Percentiles rank a stretch among this genome's conserved stretches.
Evolutionary conservation across 2,888 invertebrate genomes (phyloP).

Genomic region (Coelopa pilipes): DNA sequence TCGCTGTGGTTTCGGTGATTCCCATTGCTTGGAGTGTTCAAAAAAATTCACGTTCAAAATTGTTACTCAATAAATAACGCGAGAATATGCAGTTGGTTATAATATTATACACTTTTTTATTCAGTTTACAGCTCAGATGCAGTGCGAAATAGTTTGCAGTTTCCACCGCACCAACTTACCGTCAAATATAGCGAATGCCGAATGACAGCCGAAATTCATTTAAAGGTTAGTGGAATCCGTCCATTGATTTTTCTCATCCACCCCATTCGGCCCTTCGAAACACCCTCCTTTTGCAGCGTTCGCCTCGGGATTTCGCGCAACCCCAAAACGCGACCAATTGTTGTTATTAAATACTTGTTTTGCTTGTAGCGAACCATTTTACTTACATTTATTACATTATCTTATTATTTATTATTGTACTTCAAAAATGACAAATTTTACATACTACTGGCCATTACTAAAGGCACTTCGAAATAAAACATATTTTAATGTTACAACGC

Average conservation of each 20-base stretch:
- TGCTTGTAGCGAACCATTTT: too few species aligned
- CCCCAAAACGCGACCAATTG: too few species aligned
- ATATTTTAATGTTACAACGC: too few species aligned
- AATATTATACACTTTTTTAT: not conserved
- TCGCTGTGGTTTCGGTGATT: constrained; percentile 54
- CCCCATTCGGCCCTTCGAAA: not conserved
- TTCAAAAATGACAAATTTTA: not conserved
- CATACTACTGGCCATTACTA: not conserved
- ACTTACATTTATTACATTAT: too few species aligned
- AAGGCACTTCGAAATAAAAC: too few species aligned
- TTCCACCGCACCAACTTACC: not conserved
- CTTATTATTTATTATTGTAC: too few species aligned
- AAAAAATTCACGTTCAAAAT: not conserved
- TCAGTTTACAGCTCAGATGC: not conserved
- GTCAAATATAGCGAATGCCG: not conserved
- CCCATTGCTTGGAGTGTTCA: constrained; percentile 49
- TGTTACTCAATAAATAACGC: not conserved
- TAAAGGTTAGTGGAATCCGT: not conserved
- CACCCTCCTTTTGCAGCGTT: not conserved
- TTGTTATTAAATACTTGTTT: too few species aligned
- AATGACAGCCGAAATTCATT: not conserved
- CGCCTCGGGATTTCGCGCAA: too few species aligned
- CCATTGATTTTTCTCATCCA: not conserved
- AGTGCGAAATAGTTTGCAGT: not conserved
- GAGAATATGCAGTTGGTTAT: not conserved